Evolutionary conservation across 1,140 invertebrate genomes (phyloP).

Genomic region (Bombus vancouverensis): DNA sequence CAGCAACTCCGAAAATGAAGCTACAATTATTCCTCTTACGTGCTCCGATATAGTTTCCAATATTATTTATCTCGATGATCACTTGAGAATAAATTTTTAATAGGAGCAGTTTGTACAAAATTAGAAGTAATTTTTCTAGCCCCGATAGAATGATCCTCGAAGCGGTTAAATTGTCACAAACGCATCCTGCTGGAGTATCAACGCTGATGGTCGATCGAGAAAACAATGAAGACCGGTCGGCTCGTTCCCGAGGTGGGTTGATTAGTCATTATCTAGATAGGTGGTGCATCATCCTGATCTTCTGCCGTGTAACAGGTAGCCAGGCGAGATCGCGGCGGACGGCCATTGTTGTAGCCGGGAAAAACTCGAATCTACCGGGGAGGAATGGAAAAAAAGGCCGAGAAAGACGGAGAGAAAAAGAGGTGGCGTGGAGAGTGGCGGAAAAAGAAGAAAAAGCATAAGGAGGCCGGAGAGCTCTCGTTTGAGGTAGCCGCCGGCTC

Average conservation of each 20-base stretch:
- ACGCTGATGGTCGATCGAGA: conserved; percentile 16
- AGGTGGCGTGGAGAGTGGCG: conserved; percentile 50
- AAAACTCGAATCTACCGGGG: conserved; percentile 71
- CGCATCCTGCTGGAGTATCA: neutral
- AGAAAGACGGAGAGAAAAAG: conserved; percentile 54
- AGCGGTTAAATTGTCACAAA: neutral
- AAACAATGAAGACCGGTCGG: conserved; percentile 33
- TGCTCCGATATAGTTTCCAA: neutral
- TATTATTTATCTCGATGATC: neutral
- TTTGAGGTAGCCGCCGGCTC: conserved; percentile 77
- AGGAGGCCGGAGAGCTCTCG: conserved; percentile 66
- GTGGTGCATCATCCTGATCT: conserved; percentile 69
- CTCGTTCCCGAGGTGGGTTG: conserved; percentile 58
- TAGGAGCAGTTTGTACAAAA: neutral
- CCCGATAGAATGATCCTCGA: neutral
- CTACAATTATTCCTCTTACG: neutral
- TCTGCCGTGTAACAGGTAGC: conserved; percentile 69
- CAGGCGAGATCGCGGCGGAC: conserved; percentile 38
- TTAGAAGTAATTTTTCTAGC: neutral
- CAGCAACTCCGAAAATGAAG: neutral
- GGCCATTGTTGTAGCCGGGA: conserved; percentile 72
- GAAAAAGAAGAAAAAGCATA: conserved; percentile 61
- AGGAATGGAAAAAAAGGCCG: conserved; percentile 49
- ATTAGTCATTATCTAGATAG: conserved; percentile 76
- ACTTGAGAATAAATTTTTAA: neutral